A percentile compares a stretch with the other conserved stretches of the same genome.
Evolutionary conservation across 2,113 vertebrate species (phyloP).

Genomic region (Apteryx mantelli): DNA sequence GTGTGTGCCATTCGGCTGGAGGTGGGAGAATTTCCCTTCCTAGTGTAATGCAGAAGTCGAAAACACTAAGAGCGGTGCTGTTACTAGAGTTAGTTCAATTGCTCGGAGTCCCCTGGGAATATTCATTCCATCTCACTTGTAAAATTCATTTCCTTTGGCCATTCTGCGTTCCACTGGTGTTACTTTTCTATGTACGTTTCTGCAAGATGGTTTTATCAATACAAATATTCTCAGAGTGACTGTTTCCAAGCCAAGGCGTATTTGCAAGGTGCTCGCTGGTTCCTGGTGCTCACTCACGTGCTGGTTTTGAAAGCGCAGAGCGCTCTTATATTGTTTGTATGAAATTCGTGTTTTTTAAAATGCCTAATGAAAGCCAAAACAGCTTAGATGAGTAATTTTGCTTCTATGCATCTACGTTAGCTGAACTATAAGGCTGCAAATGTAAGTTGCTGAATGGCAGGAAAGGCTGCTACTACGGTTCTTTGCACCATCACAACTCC

Average conservation of each 20-base stretch:
- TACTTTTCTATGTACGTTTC: slow-evolving; percentile 15
- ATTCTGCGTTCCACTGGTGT: slow-evolving; percentile 15
- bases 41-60: background rate
- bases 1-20: background rate
- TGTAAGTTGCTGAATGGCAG: background rate
- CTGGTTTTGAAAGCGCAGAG: background rate
- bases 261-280: background rate
- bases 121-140: background rate
- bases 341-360: background rate
- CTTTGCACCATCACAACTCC: background rate
- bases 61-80: background rate
- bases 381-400: background rate
- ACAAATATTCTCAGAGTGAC: background rate
- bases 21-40: background rate
- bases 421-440: background rate
- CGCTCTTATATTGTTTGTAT: background rate
- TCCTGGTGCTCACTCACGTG: background rate
- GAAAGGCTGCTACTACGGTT: background rate
- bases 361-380: background rate
- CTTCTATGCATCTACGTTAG: background rate
- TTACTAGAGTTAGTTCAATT: background rate
- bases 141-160: slow-evolving; percentile 51
- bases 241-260: background rate
- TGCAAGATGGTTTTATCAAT: background rate
- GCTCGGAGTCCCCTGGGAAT: background rate